Base-by-base conservation (phyloP, 2,888 invertebrate species). In the Meghimatium bilineatum region DNA sequence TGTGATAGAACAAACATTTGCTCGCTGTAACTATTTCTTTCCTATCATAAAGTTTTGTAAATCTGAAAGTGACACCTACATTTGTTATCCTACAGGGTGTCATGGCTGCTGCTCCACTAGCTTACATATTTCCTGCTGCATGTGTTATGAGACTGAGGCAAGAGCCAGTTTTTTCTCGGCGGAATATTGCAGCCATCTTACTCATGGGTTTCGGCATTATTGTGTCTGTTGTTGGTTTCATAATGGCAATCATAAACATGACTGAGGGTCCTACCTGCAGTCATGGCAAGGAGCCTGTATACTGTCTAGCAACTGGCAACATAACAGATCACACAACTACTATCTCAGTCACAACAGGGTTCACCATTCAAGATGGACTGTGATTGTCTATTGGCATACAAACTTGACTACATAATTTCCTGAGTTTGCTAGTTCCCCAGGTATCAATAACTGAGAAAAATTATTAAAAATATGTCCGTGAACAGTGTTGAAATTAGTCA, bases 41-140 rank as follows among this genome's bases (percentile, higher is more conserved):
- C 12, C n/a, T 8, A 8, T 44, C 44, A 44, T 44, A n/a, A n/a
- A 44, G 44, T 44, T 44, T 56, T 12, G 2, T 56, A 17, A 8
- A 17, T 56, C 14, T 56, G 20, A 56, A 56, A 23, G 2, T 56
- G 56, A 14, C 20, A 56, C 23, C 56, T 20, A 56, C 6, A 14
- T 56, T 56, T 56, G 17, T 3, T 23, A 56, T 56, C 10, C 20
- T 88, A 26, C 90, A 96, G 96, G 97, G 97, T 84, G 96, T 97
- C 29, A 89, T 97, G 85, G 96, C 96, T 12, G 97, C 97, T 14
- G 96, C 97, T 83, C 97, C 97, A 0, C 93, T 97, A 88, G 97
- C 97, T 20, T 97, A 96, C 93, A 95, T 97, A 87, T 94, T 97
- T 79, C 97, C 97, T 5, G 96, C 96, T 0, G 93, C 96, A 26